Base-by-base conservation (phyloP, 37 sponge, comb jelly and placozoan genomes). In the Spongilla lacustris region DNA sequence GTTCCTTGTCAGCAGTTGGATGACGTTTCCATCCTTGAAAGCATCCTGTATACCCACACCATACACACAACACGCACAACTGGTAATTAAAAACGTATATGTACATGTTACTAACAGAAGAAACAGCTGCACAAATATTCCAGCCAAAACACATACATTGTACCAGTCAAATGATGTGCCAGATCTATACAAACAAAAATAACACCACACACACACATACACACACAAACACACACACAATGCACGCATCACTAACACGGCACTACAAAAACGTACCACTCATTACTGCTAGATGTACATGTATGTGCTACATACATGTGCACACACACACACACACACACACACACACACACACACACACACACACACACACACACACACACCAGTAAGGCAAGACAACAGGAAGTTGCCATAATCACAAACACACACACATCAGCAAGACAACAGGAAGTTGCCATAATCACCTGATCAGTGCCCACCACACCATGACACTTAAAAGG, bases 1-100 rank as follows among this genome's bases (percentile, higher is more conserved):
- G 30, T 22, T 34, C 25, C 86, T 36, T 33, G 80, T 29, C 33
- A 92, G 73, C 74, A 92, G 82, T 75, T 92, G 92, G 21, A 92
- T 41, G 34, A 76, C 78, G 31, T 92, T 92, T 25, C 84, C 82
- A 74, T 37, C 48, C 13, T 50, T 80, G 82, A 92, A 88, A 5
- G 92, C 81, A 81, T 92, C 89, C 92, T 92, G 72, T 5, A 36
- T 2, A 69, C 25, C 66, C 21, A 73, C 66, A 70, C 67, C 29
- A 78, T 13, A 58, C 58, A 58, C 58, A 58, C 58, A 58, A 6
- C 58, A 58, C 58, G 11, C 58, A 58, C 58, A 17, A 9, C 21
- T 14, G 32, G 29, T 13, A 23, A 33, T 28, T 6, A 24, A 23
- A n/a, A n/a, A n/a, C n/a, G 66, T 46, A 41, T 27, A 29, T 29